Evolutionary conservation across 2,113 vertebrate species (phyloP).

Genomic region (Erythrocercus mccallii): DNA sequence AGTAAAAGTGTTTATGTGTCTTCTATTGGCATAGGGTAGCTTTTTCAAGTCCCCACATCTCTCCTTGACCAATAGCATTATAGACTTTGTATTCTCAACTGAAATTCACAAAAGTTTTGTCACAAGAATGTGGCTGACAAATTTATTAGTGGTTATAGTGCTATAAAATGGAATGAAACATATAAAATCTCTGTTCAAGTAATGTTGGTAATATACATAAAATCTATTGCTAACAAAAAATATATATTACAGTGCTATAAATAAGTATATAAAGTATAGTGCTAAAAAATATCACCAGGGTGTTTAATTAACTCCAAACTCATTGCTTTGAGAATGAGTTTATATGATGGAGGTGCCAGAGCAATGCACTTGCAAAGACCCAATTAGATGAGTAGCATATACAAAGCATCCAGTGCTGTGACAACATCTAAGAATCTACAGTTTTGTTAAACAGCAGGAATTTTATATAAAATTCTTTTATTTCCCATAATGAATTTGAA

Average conservation of each 20-base stretch:
- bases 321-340: neutral
- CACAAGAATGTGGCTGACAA: neutral
- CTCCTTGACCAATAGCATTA: neutral
- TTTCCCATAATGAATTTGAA: neutral
- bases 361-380: neutral
- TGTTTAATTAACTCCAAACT: neutral
- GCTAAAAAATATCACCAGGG: neutral
- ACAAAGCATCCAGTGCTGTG: neutral
- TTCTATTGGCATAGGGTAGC: neutral
- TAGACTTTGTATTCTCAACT: neutral
- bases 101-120: neutral
- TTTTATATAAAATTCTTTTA: neutral
- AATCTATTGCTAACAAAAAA: neutral
- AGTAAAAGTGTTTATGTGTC: neutral
- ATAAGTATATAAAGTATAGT: neutral
- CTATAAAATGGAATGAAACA: neutral
- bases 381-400: neutral
- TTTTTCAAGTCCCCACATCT: neutral
- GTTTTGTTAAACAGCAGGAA: neutral
- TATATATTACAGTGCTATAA: too few species aligned
- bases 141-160: neutral
- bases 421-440: neutral
- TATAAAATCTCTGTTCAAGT: neutral
- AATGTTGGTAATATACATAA: neutral
- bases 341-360: neutral